Percentiles rank a stretch among this genome's conserved stretches.
Conservation (phyloP, 2,797 vertebrate species). For the Gila robusta region DNA sequence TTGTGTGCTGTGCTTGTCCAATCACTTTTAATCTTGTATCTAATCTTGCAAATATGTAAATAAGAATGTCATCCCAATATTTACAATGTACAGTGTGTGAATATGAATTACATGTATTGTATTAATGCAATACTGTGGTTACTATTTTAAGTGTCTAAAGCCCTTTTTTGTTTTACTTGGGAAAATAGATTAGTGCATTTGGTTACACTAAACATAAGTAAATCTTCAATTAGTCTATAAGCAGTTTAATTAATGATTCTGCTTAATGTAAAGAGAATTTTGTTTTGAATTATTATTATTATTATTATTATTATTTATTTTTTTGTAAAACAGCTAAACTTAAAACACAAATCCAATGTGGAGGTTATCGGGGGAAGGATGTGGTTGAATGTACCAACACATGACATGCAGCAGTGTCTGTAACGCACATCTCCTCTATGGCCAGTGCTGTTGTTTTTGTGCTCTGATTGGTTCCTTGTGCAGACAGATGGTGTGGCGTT, state of each 20-base stretch:
- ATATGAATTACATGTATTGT: neutral
- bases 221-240: neutral
- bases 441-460: slow-evolving; percentile 15
- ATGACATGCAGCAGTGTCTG: neutral
- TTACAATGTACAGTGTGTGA: neutral
- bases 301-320: neutral
- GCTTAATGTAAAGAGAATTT: neutral
- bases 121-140: neutral
- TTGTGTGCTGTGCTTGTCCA: neutral
- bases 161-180: too few species aligned
- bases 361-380: slow-evolving; percentile 47
- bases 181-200: neutral
- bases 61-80: neutral
- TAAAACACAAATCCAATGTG: neutral
- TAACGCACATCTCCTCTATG: neutral
- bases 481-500: neutral
- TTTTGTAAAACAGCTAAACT: neutral
- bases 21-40: neutral
- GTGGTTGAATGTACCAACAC: slow-evolving; percentile 47
- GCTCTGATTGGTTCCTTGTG: slow-evolving; percentile 12
- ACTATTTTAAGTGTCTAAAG: too few species aligned
- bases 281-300: neutral
- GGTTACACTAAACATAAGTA: neutral
- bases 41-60: neutral
- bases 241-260: neutral